Base-by-base conservation (phyloP, 1,140 invertebrate genomes). In the Bombus confusus region DNA sequence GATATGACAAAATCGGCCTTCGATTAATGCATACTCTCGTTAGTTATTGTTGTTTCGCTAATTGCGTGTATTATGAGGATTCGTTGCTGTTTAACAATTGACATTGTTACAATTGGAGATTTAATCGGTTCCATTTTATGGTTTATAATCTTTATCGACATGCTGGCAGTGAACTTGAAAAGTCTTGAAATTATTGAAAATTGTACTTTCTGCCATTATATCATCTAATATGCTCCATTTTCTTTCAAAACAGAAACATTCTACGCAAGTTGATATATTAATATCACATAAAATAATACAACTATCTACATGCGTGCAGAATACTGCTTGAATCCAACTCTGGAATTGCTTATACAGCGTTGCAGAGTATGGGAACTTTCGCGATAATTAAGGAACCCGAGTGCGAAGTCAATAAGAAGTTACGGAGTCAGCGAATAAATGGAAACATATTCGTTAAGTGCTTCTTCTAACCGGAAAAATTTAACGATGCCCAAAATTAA, bases 401-500 rank as follows among this genome's bases (percentile, higher is more conserved):
- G 13, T 34, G 25, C 43, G 41, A 25, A 39, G 25, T 78, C 8
- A 78, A 78, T 31, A 41, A 64, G 64, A 78, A 13, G n/a, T 64
- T 41, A 43, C 5, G 39, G 37, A 64, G n/a, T 41, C 59, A 25
- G 43, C 59, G 5, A 43, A 22, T 64, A 28, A 31, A 52, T 31
- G 12, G 22, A 37, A 31, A 57, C 12, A 37, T 22, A 52, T 57
- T 75, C 47, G 22, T 57, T 75, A 75, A 75, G 34, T 31, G 18
- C 13, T 37, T 37, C 31, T 39, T 52, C 59, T 76, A 59, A 6
- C 74, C 3, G 74, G 74, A 59, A 59, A 41, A 76, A 76, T 76
- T 76, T 76, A 76, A 76, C 34, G 52, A 59, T 39, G 15, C 1
- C 52, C 22, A 18, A 39, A 37, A 34, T 28, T 25, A 76, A n/a